phyloP scores from a whole-genome alignment of 1,140 invertebrate species.

The Laupala kohalensis region DNA sequence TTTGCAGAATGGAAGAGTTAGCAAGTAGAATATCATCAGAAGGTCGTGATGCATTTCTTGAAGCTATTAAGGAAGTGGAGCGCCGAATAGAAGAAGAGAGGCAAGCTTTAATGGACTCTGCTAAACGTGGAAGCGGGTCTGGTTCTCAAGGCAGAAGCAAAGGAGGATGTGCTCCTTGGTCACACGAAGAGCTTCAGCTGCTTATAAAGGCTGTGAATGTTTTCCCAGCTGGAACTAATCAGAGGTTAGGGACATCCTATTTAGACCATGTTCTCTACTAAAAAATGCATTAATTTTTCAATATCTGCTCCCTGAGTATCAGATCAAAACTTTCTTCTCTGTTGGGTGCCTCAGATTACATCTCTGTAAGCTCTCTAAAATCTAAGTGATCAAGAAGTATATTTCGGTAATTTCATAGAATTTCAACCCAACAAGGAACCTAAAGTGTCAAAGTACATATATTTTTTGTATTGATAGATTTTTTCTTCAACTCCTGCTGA shows the following conservation, averaged over 20 bases:
- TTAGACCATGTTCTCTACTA: not conserved
- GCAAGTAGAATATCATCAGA: conserved; percentile 53
- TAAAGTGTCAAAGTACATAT: too few species aligned
- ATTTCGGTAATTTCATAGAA: too few species aligned
- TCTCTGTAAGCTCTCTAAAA: too few species aligned
- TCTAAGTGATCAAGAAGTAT: not conserved
- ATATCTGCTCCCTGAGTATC: not conserved
- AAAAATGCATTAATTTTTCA: too few species aligned
- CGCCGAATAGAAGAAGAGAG: conserved; percentile 63
- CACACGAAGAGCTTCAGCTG: conserved; percentile 64
- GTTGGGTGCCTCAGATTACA: too few species aligned
- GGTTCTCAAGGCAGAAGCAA: conserved; percentile 1
- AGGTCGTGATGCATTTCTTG: conserved; percentile 49
- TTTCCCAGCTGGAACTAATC: conserved; percentile 89
- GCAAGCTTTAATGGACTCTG: conserved; percentile 36
- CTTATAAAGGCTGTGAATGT: conserved; percentile 93
- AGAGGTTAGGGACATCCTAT: conserved; percentile 39
- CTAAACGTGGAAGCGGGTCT: conserved; percentile 2
- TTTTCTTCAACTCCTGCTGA: too few species aligned
- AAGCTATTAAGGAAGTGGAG: conserved; percentile 54
- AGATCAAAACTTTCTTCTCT: not conserved
- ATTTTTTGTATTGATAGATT: too few species aligned
- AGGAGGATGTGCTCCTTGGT: conserved; percentile 46
- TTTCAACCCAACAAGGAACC: too few species aligned
- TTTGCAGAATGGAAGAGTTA: conserved; percentile 59